A percentile compares a stretch with the other conserved stretches of the same genome.
Conservation (phyloP, 2,113 vertebrate species). For the Zapus hudsonius region DNA sequence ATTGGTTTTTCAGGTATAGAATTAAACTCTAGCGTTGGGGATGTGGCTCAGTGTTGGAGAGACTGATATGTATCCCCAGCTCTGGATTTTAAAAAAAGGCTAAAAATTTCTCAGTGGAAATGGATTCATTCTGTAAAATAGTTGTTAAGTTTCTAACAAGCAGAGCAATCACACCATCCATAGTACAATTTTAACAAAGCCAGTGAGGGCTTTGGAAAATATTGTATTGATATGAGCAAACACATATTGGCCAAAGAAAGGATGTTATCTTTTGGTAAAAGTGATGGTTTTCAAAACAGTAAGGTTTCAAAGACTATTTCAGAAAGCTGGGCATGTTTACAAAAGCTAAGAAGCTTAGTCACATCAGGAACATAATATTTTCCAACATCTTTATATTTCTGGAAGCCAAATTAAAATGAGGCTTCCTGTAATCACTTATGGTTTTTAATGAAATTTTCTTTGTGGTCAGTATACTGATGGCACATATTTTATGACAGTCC, state of each 20-base stretch:
- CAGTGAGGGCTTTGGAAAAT: not conserved
- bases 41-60: not conserved
- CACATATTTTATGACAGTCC: not conserved
- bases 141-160: not conserved
- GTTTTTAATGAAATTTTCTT: not conserved
- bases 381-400: constrained; percentile 16
- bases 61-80: not conserved
- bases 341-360: constrained; percentile 10
- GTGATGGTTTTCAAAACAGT: not conserved
- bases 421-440: not conserved
- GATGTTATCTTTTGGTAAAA: not conserved
- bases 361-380: not conserved
- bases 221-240: not conserved
- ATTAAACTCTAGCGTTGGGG: not conserved
- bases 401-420: constrained; percentile 10
- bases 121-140: not conserved
- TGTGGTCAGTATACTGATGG: not conserved
- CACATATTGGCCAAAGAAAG: not conserved
- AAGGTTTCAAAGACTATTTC: not conserved
- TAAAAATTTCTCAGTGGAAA: not conserved
- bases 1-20: not conserved
- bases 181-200: not conserved
- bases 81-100: not conserved
- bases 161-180: not conserved
- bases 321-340: not conserved